Evolutionary conservation across 2,113 vertebrate species (phyloP).

Genomic region (Grammomys dolichurus): DNA sequence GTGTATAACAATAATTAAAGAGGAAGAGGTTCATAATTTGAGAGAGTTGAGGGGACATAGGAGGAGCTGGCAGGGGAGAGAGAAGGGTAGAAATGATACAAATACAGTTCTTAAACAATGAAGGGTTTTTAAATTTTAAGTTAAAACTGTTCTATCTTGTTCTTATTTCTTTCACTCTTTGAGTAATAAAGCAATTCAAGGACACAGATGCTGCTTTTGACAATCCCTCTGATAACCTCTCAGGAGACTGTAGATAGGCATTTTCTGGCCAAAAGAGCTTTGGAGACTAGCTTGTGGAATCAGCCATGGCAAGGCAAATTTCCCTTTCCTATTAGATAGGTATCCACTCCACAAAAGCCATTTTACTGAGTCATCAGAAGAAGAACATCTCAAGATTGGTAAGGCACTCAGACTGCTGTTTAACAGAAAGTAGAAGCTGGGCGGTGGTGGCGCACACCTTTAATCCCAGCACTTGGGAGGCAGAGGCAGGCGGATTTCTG

Average conservation of each 20-base stretch:
- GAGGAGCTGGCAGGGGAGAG: background rate
- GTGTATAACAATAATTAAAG: background rate
- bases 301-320: background rate
- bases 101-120: background rate
- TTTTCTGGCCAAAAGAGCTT: conserved; percentile 45
- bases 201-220: background rate
- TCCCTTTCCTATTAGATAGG: background rate
- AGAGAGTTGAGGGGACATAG: background rate
- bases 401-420: background rate
- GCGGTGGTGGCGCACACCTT: too few relatives aligned
- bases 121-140: background rate
- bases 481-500: too few relatives aligned
- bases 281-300: conserved; percentile 16
- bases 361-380: conserved; percentile 14
- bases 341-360: conserved; percentile 2
- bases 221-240: background rate
- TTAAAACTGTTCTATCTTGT: background rate
- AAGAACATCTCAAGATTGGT: background rate
- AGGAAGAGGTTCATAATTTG: background rate
- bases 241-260: background rate
- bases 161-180: conserved; percentile 28
- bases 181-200: conserved; percentile 1
- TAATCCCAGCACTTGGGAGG: too few relatives aligned
- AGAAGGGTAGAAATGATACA: background rate
- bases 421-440: background rate